phyloP scores from a whole-genome alignment of 2,888 invertebrate species.

The Syrphus vitripennis region DNA sequence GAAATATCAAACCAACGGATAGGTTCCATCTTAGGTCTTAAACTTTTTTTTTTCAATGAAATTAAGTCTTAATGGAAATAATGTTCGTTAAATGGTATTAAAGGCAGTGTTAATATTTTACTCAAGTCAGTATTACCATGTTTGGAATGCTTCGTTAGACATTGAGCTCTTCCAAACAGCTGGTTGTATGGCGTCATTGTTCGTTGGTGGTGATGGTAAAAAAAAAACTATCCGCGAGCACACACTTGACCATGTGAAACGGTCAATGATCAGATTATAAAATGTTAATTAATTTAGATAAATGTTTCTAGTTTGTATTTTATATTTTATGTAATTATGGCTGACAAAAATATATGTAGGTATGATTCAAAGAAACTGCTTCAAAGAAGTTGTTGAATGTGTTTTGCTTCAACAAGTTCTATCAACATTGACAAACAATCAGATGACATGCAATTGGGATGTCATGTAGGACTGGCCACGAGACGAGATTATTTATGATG shows the following conservation, averaged over 20 bases:
- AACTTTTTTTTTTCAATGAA: neutral
- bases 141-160: constrained; percentile 33
- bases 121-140: constrained; percentile 12
- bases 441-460: neutral
- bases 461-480: too few species aligned
- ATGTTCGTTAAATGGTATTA: neutral
- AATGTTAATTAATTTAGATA: constrained; percentile 36
- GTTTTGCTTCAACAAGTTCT: neutral
- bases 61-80: neutral
- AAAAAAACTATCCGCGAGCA: constrained; percentile 37
- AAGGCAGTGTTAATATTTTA: constrained; percentile 5
- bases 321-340: neutral
- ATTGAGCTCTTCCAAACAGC: constrained; percentile 44
- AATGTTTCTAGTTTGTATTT: neutral
- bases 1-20: neutral
- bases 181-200: neutral
- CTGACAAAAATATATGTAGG: neutral
- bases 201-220: neutral
- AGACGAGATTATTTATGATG: too few species aligned
- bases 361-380: neutral
- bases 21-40: neutral
- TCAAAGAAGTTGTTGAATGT: neutral
- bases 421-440: neutral
- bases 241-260: constrained; percentile 51
- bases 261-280: constrained; percentile 52